These are phyloP conservation scores for Saxidomus purpurata DNA, from an alignment of 1,140 invertebrate species.

Conservation along the genomic window DNA sequence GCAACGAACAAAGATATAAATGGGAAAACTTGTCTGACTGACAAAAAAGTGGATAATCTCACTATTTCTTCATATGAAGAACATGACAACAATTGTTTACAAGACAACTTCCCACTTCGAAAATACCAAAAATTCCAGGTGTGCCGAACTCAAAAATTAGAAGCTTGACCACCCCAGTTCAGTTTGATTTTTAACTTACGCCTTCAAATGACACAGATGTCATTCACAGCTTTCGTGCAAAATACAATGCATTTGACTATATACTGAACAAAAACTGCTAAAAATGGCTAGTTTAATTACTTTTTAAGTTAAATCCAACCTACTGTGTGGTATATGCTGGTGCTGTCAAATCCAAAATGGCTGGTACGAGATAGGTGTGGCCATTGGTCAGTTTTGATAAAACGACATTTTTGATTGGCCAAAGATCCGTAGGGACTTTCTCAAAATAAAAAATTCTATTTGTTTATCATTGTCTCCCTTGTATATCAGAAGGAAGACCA, in stretches of 20 bases:
- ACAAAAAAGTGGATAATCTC: background rate
- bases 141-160: background rate
- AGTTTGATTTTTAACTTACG: background rate
- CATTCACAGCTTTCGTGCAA: background rate
- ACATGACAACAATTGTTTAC: background rate
- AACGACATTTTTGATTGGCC: slow-evolving; percentile 48
- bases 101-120: background rate
- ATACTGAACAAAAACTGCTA: background rate
- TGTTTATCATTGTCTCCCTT: background rate
- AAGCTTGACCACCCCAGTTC: too few species aligned
- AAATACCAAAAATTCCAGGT: slow-evolving; percentile 33
- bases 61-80: background rate
- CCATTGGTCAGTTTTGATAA: slow-evolving; percentile 63
- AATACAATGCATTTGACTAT: background rate
- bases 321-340: slow-evolving; percentile 13
- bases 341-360: slow-evolving; percentile 65
- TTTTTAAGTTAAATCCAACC: background rate
- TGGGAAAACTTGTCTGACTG: background rate
- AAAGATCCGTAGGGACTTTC: slow-evolving; percentile 18
- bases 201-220: background rate
- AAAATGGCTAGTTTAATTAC: background rate
- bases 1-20: background rate
- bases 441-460: slow-evolving; percentile 4
- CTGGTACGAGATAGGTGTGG: slow-evolving; percentile 59
- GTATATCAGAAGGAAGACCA: too few species aligned